Evolutionary conservation across 2,888 invertebrate genomes (phyloP), one percentile per base, ranked within the genome.

Genomic region (Prenolepis imparis): DNA sequence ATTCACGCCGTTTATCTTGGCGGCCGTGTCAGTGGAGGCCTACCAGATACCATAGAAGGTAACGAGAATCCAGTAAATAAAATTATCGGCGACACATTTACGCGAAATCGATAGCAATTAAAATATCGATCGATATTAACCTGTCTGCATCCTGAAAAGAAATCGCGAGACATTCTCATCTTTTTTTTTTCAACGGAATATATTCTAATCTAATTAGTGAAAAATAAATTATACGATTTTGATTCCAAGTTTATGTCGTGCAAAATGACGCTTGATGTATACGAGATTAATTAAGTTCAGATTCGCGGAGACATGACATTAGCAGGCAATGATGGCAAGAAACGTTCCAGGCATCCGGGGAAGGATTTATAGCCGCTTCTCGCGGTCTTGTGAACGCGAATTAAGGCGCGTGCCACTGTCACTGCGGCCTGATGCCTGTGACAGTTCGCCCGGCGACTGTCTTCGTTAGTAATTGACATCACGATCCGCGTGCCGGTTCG

Each of bases 381-480:
- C 66, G 28, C n/a, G 39, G 78, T 63, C 88, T 84, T 83, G 86
- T 73, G 82, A 83, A 86, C 84, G 78, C 75, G 82, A 68, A 85
- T 86, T 87, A 84, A 90, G 88, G 84, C 90, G 90, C 90, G 89
- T 90, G 87, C 90, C 90, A 84, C 89, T 90, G 89, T 90, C 86
- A 90, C 84, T 64, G 67, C 44, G 85, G 74, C 83, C 81, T 36
- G 75, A 67, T 57, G 83, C 83, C 72, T 59, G 86, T 84, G 86
- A 91, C 90, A 85, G 86, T 84, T 84, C 72, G 84, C 86, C 68
- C 85, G 83, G 81, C 84, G 83, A 88, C 90, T 90, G 89, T 90
- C 90, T 90, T 92, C 89, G 89, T 91, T 86, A 85, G 91, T 91
- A 92, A 92, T 91, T 92, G 92, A 92, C 92, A 91, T 91, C 91